These are phyloP conservation scores for Melanerpes aurifrons DNA, from an alignment of 2,113 vertebrate species.

Conservation along the genomic window DNA sequence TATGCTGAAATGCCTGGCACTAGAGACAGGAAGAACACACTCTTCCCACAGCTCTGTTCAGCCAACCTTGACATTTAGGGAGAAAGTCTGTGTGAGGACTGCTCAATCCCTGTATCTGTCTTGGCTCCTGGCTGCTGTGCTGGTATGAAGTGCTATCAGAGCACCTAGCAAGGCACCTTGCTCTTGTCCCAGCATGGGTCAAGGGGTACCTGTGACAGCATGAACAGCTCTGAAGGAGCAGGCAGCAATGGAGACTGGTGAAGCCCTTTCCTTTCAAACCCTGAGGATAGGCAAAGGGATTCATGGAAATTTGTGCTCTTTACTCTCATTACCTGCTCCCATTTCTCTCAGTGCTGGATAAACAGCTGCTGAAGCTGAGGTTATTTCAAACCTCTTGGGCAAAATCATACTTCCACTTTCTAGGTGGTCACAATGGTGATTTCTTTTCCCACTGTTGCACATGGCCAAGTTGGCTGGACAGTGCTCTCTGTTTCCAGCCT, in stretches of 20 bases:
- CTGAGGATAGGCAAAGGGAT: neutral
- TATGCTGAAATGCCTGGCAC: neutral
- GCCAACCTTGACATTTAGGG: neutral
- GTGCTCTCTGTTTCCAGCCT: neutral
- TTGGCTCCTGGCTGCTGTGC: neutral
- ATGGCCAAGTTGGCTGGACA: neutral
- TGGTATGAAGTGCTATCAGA: neutral
- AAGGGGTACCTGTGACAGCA: neutral
- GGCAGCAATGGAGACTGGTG: neutral
- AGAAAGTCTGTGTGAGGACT: neutral
- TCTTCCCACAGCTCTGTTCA: neutral
- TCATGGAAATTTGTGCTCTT: neutral
- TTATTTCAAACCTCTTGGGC: neutral
- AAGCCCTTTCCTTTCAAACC: neutral
- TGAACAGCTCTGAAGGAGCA: neutral
- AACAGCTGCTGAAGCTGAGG: neutral
- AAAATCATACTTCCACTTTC: neutral
- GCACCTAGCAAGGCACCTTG: neutral
- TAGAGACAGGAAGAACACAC: neutral
- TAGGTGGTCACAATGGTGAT: neutral
- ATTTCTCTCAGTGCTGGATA: neutral
- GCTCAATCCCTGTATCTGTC: fast-evolving
- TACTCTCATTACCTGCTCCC: neutral
- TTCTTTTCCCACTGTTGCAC: neutral
- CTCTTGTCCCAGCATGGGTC: neutral